Evolutionary conservation across 2,888 invertebrate species (phyloP).

Genomic region (Heliconius hortense): DNA sequence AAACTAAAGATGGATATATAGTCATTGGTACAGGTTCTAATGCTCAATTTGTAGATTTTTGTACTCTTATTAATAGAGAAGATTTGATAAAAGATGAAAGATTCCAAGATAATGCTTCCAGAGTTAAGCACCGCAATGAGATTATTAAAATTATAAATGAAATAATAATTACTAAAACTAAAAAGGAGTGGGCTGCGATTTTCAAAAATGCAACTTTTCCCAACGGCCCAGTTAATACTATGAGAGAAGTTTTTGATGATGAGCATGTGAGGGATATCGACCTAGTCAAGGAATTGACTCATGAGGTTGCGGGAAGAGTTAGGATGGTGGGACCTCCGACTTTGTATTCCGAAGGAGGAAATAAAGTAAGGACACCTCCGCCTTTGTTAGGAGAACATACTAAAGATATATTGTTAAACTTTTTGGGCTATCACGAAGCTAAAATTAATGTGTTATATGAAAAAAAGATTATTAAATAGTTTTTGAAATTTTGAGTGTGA

Average conservation of each 20-base stretch:
- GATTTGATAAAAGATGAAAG: conserved; percentile 84
- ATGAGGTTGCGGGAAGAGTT: conserved; percentile 86
- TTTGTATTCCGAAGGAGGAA: conserved; percentile 87
- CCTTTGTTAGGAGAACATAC: conserved; percentile 96
- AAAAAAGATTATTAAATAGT: conserved; percentile 63
- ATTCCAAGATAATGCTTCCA: conserved; percentile 86
- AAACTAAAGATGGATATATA: conserved; percentile 90
- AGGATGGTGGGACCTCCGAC: conserved; percentile 94
- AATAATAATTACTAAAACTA: conserved; percentile 83
- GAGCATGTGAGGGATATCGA: conserved; percentile 89
- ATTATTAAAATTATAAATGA: conserved; percentile 84
- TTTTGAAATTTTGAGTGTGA: neutral
- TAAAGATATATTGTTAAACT: conserved; percentile 84
- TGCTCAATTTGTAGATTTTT: conserved; percentile 88
- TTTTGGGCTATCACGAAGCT: conserved; percentile 84
- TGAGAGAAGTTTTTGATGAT: conserved; percentile 93
- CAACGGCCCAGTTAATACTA: conserved; percentile 93
- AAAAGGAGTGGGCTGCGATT: conserved; percentile 87
- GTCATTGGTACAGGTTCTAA: conserved; percentile 95
- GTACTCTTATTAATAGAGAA: conserved; percentile 82
- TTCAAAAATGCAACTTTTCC: conserved; percentile 91
- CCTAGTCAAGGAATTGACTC: conserved; percentile 87
- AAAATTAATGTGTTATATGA: conserved; percentile 82
- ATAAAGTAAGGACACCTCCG: conserved; percentile 87
- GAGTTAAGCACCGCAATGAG: conserved; percentile 89